Base-by-base conservation (phyloP, 1,140 invertebrate species). In the Euwallacea fornicatus region DNA sequence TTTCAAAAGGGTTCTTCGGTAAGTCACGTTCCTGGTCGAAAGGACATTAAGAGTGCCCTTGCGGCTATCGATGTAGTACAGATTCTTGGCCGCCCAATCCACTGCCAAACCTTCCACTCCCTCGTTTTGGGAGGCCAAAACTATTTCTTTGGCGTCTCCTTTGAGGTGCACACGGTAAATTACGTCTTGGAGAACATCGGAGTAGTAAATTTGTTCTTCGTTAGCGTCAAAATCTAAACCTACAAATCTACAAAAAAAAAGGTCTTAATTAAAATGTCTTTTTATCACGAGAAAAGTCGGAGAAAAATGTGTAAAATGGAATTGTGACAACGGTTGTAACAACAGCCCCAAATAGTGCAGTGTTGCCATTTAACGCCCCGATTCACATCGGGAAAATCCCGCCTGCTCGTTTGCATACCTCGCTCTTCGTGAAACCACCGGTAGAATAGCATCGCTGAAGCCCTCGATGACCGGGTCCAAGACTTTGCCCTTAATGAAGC, bases 1-100 rank as follows among this genome's bases (percentile, higher is more conserved):
- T 78, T 91, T 94, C 8, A 98, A 80, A 6, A 98, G 79, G 0
- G 93, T 95, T 76, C 94, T 86, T 3, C 94, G 85, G 77, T 93
- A 91, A 0, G 92, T 91, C 0, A 94, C 88, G 74, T 96, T 95
- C 16, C 89, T 84, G 0, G 93, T 95, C 21, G 91, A 95, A 0
- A 99, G 83, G 0, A 98, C 97, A 77, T 98, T 98, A 0, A 99
- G 82, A 0, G 96, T 97, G 73, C 96, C 96, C 83, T 97, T 96
- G 8, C 95, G 87, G 7, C 95, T 98, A 79, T 99, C 97, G 58
- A 99, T 98, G 82, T 98, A 99, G 82, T 98, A 99, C 0, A 99
- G 85, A 81, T 98, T 98, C 79, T 98, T 97, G 0, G 96, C 92
- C 0, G 93, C 93, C 97, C 97, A 99, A 80, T 99, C 98, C 0